A percentile compares a stretch with the other conserved stretches of the same genome.
phyloP scores from a whole-genome alignment of 2,113 vertebrate genomes.

The Thalassoma bifasciatum region DNA sequence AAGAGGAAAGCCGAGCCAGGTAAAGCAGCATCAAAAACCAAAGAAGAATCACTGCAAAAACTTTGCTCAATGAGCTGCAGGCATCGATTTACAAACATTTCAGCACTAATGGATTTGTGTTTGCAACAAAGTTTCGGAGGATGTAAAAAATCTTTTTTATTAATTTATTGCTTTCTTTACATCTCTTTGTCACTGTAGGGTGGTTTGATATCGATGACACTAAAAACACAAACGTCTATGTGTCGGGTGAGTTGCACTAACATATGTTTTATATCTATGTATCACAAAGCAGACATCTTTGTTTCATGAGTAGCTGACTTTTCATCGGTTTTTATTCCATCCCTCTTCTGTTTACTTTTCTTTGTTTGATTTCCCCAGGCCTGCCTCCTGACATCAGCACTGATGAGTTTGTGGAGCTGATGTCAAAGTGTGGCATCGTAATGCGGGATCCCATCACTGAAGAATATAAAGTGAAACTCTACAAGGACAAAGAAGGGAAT shows the following conservation, averaged over 20 bases:
- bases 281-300: neutral
- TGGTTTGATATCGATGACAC: constrained; percentile 95
- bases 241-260: constrained; percentile 86
- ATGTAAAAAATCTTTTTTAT: neutral
- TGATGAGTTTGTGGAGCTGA: constrained; percentile 92
- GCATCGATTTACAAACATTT: neutral
- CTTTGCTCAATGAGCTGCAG: neutral
- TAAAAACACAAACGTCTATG: constrained; percentile 97
- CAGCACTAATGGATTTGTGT: neutral
- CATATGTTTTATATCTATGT: neutral
- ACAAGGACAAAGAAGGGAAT: constrained; percentile 94
- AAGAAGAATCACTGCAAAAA: neutral
- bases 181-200: constrained; percentile 78
- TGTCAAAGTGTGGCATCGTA: constrained; percentile 96
- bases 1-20: constrained; percentile 93
- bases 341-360: neutral
- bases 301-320: neutral
- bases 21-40: constrained; percentile 27
- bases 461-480: constrained; percentile 96
- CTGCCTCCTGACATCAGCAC: constrained; percentile 93
- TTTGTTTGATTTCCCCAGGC: constrained; percentile 76
- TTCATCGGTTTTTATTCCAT: neutral
- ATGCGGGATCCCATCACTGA: constrained; percentile 94
- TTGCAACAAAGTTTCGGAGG: neutral
- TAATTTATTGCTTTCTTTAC: neutral